Conservation (phyloP, 2,888 invertebrate species). For the Helicoverpa assulta region DNA sequence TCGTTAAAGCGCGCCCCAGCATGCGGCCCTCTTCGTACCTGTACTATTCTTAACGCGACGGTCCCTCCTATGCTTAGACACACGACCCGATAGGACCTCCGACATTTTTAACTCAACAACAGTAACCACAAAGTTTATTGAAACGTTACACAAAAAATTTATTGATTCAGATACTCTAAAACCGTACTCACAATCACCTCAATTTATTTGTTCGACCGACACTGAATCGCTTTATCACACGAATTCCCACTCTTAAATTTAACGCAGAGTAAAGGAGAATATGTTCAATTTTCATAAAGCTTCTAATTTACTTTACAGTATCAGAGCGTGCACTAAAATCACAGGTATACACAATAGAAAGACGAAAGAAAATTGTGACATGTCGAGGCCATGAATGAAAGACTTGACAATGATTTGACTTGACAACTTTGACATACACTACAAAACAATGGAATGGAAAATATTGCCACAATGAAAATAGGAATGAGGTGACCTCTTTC, state of each 20-base stretch:
- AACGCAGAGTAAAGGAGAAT: slow-evolving; percentile 22
- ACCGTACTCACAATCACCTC: slow-evolving; percentile 79
- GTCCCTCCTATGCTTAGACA: slow-evolving; percentile 82
- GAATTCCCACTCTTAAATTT: slow-evolving; percentile 30
- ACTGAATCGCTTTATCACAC: slow-evolving; percentile 53
- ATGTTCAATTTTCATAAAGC: slow-evolving; percentile 49
- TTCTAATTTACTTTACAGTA: slow-evolving; percentile 58
- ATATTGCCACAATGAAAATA: not conserved
- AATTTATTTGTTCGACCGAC: slow-evolving; percentile 66
- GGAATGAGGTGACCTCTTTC: not conserved
- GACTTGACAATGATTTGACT: slow-evolving; percentile 28
- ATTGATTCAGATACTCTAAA: slow-evolving; percentile 74
- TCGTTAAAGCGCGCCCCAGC: slow-evolving; percentile 74
- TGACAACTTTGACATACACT: slow-evolving; percentile 49
- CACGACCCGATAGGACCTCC: slow-evolving; percentile 82
- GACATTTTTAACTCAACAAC: slow-evolving; percentile 77
- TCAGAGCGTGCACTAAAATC: slow-evolving; percentile 69
- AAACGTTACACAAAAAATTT: slow-evolving; percentile 65
- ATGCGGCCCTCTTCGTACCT: slow-evolving; percentile 83
- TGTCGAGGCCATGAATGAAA: slow-evolving; percentile 59
- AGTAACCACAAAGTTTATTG: slow-evolving; percentile 61
- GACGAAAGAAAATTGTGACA: slow-evolving; percentile 63
- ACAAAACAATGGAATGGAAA: slow-evolving; percentile 14
- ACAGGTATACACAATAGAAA: slow-evolving; percentile 69
- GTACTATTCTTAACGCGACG: slow-evolving; percentile 81